Conservation (phyloP, 2,888 invertebrate species). For the Encarsia formosa region DNA sequence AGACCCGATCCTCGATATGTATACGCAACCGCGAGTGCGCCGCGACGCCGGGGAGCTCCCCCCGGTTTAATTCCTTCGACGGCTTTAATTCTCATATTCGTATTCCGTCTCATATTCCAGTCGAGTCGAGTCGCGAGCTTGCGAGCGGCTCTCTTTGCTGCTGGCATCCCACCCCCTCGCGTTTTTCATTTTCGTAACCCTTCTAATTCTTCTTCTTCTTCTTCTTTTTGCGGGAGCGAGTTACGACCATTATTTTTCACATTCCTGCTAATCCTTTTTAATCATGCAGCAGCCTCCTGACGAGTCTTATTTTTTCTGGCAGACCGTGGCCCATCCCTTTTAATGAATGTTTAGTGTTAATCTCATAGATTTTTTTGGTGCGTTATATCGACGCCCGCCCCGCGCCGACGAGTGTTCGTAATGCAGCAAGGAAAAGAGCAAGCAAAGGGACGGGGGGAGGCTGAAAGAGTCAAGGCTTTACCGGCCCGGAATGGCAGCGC, state of each 20-base stretch:
- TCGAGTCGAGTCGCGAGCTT: slow-evolving; percentile 6
- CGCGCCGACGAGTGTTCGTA: neutral
- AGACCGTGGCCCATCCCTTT: no score
- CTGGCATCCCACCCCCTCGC: slow-evolving; percentile 13
- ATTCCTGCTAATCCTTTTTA: no score
- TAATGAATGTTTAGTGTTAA: no score
- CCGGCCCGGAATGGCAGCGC: slow-evolving; percentile 26
- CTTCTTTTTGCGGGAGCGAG: no score
- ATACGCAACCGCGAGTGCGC: slow-evolving; percentile 21
- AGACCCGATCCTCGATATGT: slow-evolving; percentile 43
- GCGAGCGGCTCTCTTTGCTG: slow-evolving; percentile 22
- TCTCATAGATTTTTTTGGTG: no score
- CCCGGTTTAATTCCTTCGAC: slow-evolving; percentile 51
- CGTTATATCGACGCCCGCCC: no score
- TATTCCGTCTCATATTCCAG: slow-evolving; percentile 38
- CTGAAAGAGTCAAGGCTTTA: slow-evolving; percentile 32
- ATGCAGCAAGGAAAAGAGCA: neutral
- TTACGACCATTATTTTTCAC: no score
- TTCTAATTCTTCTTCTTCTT: no score
- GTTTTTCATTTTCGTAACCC: neutral
- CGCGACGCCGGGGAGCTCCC: slow-evolving; percentile 36
- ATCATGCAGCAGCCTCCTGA: no score
- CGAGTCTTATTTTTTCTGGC: no score
- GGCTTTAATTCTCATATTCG: slow-evolving; percentile 51
- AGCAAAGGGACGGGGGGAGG: neutral